These are phyloP conservation scores for Drosophila lacteicornis DNA, from an alignment of 1,140 invertebrate genomes.

Conservation along the genomic window DNA sequence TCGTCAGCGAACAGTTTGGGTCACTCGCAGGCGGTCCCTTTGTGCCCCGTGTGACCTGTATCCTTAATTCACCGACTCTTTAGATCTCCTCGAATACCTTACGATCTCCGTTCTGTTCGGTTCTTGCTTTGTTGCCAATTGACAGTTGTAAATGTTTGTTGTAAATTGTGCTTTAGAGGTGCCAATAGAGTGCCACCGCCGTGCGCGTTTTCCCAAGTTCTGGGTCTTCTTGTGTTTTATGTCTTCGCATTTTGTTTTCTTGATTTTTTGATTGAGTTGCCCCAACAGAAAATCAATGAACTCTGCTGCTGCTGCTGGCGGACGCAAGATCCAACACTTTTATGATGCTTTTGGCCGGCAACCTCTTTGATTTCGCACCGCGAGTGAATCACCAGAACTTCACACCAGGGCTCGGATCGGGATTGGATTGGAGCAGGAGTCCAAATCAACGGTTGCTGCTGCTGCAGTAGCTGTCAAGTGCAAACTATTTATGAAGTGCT, in stretches of 20 bases:
- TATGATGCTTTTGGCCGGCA: slow-evolving; percentile 71
- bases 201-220: slow-evolving; percentile 74
- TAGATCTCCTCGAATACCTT: slow-evolving; percentile 2
- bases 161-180: slow-evolving; percentile 83
- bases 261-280: slow-evolving; percentile 73
- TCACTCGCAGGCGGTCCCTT: slow-evolving; percentile 61
- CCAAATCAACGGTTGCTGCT: slow-evolving; percentile 25
- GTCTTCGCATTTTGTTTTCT: slow-evolving; percentile 18
- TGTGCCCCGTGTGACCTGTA: slow-evolving; percentile 61
- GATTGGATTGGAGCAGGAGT: slow-evolving; percentile 14
- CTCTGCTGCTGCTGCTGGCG: slow-evolving; percentile 30
- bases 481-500: slow-evolving; percentile 75
- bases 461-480: slow-evolving; percentile 68
- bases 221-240: slow-evolving; percentile 40
- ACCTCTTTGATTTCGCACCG: slow-evolving; percentile 78
- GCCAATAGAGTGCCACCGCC: slow-evolving; percentile 84
- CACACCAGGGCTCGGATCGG: slow-evolving; percentile 39
- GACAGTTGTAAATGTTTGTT: slow-evolving; percentile 84
- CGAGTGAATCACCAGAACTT: slow-evolving; percentile 77
- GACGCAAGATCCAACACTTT: slow-evolving; percentile 51
- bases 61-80: slow-evolving; percentile 63
- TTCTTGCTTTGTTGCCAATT: slow-evolving; percentile 79
- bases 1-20: slow-evolving; percentile 56
- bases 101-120: slow-evolving; percentile 5
- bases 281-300: slow-evolving; percentile 75